Percentiles rank a stretch among this genome's conserved stretches.
These are phyloP conservation scores for Bombus pyrosoma DNA, from an alignment of 1,140 invertebrate genomes.

Conservation along the genomic window DNA sequence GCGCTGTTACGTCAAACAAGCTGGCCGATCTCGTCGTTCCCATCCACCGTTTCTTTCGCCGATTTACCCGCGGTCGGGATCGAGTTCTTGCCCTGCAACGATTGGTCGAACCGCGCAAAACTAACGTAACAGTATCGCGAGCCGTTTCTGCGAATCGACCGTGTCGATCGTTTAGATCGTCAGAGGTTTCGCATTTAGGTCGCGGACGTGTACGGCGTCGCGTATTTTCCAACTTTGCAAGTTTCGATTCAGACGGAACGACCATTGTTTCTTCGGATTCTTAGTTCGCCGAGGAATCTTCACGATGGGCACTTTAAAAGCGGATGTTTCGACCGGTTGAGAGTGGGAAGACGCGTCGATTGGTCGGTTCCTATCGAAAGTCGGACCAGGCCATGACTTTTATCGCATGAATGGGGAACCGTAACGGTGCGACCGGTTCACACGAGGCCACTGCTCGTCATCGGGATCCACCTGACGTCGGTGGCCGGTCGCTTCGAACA, in stretches of 20 bases:
- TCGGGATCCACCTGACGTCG: slow-evolving; percentile 45
- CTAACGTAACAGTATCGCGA: slow-evolving; percentile 4
- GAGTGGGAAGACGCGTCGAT: neutral
- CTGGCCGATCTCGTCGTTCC: slow-evolving; percentile 18
- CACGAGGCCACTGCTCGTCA: slow-evolving; percentile 52
- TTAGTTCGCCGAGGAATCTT: no score
- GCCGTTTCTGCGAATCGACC: neutral
- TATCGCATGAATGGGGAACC: slow-evolving; percentile 55
- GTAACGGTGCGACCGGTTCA: slow-evolving; percentile 64
- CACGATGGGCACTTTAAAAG: no score
- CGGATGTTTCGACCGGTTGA: neutral
- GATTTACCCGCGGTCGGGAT: neutral
- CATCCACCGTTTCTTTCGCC: slow-evolving; percentile 17
- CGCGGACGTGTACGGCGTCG: no score
- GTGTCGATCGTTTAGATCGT: neutral
- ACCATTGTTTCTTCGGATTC: no score
- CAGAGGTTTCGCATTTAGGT: neutral
- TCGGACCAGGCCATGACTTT: slow-evolving; percentile 23
- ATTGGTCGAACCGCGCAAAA: neutral
- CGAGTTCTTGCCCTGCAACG: slow-evolving; percentile 10
- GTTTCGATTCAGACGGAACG: no score
- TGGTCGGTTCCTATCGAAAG: slow-evolving; percentile 3
- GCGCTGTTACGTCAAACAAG: slow-evolving; percentile 30
- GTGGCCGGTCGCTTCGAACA: neutral
- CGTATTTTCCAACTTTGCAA: no score